Evolutionary conservation across 2,797 vertebrate genomes (phyloP).

Genomic region (Zalophus californianus): DNA sequence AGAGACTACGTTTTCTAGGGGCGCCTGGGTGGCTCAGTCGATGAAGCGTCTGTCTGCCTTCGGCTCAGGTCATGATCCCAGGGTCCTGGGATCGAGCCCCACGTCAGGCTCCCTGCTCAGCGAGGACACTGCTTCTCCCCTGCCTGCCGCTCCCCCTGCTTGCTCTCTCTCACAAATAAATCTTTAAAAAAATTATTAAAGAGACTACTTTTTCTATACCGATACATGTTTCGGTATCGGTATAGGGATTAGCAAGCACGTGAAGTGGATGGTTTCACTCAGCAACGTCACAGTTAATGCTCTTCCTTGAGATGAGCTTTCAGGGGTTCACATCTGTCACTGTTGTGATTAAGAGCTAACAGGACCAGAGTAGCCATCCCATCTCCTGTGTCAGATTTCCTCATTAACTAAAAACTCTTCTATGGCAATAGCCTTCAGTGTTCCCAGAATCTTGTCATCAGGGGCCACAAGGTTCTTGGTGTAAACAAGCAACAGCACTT

Average conservation of each 20-base stretch:
- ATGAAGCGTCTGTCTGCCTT: no score
- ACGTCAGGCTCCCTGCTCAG: no score
- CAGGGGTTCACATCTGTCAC: neutral
- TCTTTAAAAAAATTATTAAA: neutral
- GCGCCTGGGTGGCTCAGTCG: no score
- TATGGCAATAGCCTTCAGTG: neutral
- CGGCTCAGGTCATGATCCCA: no score
- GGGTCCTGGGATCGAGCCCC: no score
- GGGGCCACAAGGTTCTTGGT: neutral
- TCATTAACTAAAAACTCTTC: neutral
- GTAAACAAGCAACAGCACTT: neutral
- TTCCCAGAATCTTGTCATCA: conserved; percentile 16
- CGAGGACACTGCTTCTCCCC: no score
- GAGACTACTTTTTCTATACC: neutral
- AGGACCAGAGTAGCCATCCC: neutral
- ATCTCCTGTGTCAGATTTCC: neutral
- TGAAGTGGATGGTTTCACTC: neutral
- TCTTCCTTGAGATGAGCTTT: neutral
- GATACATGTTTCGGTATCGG: no score
- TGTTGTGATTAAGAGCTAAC: neutral
- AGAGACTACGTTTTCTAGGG: neutral
- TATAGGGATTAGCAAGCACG: neutral
- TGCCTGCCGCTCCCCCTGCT: no score
- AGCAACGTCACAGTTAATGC: neutral
- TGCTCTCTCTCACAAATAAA: no score